Evolutionary conservation across 2,797 vertebrate species (phyloP).

Genomic region (Cygnus olor): DNA sequence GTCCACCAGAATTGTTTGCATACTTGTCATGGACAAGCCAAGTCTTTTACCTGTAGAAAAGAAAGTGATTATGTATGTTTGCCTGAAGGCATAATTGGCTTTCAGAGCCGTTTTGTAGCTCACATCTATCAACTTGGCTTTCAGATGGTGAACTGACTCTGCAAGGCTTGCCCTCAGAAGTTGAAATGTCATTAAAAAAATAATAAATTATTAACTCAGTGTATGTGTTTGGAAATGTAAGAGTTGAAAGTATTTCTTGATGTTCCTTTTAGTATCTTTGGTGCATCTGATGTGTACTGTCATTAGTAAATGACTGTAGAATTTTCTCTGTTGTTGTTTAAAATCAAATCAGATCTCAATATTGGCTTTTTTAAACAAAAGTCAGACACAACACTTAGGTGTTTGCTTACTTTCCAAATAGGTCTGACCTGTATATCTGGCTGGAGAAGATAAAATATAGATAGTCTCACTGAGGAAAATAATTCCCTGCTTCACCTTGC

Average conservation of each 20-base stretch:
- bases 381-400: not conserved
- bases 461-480: not conserved
- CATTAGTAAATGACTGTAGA: not conserved
- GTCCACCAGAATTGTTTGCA: slow-evolving; percentile 15
- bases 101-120: not conserved
- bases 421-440: not conserved
- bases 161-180: not conserved
- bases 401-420: not conserved
- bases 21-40: not conserved
- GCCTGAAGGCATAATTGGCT: not conserved
- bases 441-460: not conserved
- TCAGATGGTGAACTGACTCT: not conserved
- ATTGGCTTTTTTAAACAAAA: not conserved
- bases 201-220: not conserved
- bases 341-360: not conserved
- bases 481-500: slow-evolving; percentile 38
- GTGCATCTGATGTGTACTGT: not conserved
- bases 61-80: not conserved
- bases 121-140: slow-evolving; percentile 4
- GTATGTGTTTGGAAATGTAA: not conserved
- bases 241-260: not conserved
- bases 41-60: not conserved
- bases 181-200: not conserved
- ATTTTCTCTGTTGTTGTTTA: not conserved
- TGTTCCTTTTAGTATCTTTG: not conserved